phyloP scores from a whole-genome alignment of 2,888 invertebrate genomes.

The Tipula confusa region DNA sequence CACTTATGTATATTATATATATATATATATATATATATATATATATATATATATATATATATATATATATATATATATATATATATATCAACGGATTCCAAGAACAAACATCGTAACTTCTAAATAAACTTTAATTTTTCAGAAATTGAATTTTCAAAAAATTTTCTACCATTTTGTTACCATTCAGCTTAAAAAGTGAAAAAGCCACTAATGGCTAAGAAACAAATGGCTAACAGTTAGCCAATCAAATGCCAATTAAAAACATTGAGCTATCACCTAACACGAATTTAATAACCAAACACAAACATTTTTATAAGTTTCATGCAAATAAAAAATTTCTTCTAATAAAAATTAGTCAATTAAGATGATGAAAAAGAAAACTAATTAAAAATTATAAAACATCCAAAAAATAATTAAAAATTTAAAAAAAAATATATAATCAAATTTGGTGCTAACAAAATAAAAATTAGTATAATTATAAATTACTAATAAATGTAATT shows the following conservation, averaged over 20 bases:
- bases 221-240: no score
- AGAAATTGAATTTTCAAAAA: no score
- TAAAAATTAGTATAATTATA: background rate
- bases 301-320: background rate
- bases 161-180: no score
- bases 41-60: no score
- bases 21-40: no score
- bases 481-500: background rate
- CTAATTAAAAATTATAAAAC: background rate
- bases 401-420: background rate
- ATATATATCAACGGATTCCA: no score
- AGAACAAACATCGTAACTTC: no score
- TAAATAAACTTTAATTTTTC: no score
- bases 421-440: background rate
- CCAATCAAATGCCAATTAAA: background rate
- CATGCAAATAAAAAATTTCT: background rate
- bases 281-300: background rate
- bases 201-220: background rate
- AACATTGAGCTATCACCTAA: background rate
- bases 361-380: background rate
- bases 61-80: no score
- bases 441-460: background rate
- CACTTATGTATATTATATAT: no score
- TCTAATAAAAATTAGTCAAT: background rate
- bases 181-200: background rate